Evolutionary conservation across 2,797 vertebrate species (phyloP).

Genomic region (Mionectes olivaceus): DNA sequence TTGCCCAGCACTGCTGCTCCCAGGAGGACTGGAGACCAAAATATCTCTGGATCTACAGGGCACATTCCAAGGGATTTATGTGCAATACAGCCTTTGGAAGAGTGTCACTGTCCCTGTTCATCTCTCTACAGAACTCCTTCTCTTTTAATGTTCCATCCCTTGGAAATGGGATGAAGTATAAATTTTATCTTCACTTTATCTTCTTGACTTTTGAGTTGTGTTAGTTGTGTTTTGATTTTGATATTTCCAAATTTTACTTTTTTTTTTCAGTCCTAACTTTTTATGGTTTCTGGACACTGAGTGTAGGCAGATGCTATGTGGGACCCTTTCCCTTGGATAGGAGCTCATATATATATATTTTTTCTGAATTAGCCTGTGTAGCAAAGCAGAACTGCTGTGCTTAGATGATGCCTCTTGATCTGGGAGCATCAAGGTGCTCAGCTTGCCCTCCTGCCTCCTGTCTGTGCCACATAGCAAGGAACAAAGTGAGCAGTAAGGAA

Average conservation of each 20-base stretch:
- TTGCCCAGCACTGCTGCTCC: not conserved
- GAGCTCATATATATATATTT: fast-evolving
- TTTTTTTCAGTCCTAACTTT: fast-evolving
- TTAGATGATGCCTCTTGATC: not conserved
- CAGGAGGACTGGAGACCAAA: not conserved
- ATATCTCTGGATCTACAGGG: not conserved
- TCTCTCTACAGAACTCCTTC: not conserved
- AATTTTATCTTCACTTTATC: not conserved
- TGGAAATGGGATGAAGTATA: not conserved
- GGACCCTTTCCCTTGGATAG: not conserved
- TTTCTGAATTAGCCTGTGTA: not conserved
- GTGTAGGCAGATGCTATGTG: not conserved
- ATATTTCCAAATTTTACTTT: not conserved
- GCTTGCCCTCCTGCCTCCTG: not conserved
- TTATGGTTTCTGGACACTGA: not conserved
- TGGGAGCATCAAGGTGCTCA: not conserved
- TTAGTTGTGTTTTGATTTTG: not conserved
- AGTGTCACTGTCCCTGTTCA: not conserved
- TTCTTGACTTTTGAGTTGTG: not conserved
- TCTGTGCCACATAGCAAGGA: not conserved
- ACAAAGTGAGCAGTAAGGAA: not conserved
- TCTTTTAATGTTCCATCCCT: not conserved
- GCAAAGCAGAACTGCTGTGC: not conserved
- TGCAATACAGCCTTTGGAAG: not conserved
- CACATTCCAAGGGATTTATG: not conserved